Base-by-base conservation (phyloP, 23 tunicate genomes). In the Trididemnum nubilum region DNA sequence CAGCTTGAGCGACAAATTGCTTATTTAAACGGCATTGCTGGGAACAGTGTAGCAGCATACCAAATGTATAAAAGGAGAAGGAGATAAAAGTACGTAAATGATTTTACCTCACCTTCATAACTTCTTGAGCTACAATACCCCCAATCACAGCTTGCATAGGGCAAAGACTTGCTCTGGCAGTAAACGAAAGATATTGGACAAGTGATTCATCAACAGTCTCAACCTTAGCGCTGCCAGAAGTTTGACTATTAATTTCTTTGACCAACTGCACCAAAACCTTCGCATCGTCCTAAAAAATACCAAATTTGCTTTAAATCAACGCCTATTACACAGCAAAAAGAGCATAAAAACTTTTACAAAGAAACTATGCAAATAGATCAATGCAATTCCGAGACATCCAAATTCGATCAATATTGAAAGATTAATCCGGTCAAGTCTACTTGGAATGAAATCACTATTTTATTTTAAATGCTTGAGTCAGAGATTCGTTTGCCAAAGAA, bases 81-180 rank as follows among this genome's bases (percentile, higher is more conserved):
- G 18, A 18, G 21, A 21, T 51, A 51, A 51, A 51, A 18, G 59
- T n/a, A n/a, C n/a, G 57, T 49, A 49, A 49, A 33, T 71, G n/a
- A n/a, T n/a, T n/a, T n/a, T n/a, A n/a, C 34, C n/a, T 50, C 38
- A 36, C 93, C 87, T 96, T 96, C 97, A 96, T 88, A 32, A 93
- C 99, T 91, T 96, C 99, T 76, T 96, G 99, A 26, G 99, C 99
- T 27, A 96, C 94, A 57, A 96, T 96, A 15, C 97, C 96, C 21
- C 99, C 99, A 54, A 91, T 82, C 27, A 93, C 94, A 21, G 90
- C 96, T 76, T 87, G 90, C 89, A 91, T 85, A 2, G 99, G 99
- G 37, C 92, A 93, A 1, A 91, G 75, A 36, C 81, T 84, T 1
- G 94, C 97, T 2, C 99, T 78, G 18, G 99, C 99, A 31, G 51